Evolutionary conservation across 2,113 vertebrate species (phyloP).

Genomic region (Okapia johnstoni): DNA sequence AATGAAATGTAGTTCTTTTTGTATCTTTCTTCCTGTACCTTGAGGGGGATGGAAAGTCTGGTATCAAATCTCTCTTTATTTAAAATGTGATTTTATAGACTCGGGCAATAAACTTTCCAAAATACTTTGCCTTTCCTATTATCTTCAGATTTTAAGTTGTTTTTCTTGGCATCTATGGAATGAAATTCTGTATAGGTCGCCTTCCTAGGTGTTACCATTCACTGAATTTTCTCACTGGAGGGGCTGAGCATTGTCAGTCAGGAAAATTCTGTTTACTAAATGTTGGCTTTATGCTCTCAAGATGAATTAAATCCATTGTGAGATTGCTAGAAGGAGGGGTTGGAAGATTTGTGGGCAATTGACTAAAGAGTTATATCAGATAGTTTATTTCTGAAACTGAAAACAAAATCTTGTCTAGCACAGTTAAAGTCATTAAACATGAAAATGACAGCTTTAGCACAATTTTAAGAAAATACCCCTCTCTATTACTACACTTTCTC

Average conservation of each 20-base stretch:
- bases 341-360: neutral
- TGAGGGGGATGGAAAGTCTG: neutral
- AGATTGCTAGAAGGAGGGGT: conserved; percentile 19
- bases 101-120: neutral
- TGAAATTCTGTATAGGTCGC: neutral
- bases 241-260: neutral
- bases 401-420: conserved; percentile 49
- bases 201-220: conserved; percentile 45
- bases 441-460: conserved; percentile 56
- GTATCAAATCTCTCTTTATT: neutral
- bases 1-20: rapidly evolving
- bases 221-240: neutral
- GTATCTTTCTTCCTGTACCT: neutral
- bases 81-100: neutral
- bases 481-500: conserved; percentile 39
- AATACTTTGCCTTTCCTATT: neutral
- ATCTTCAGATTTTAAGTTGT: neutral
- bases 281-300: conserved; percentile 35
- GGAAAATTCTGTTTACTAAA: conserved; percentile 42
- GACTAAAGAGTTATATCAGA: conserved; percentile 17
- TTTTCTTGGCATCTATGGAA: conserved; percentile 1
- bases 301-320: conserved; percentile 55
- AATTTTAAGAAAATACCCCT: conserved; percentile 42
- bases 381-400: conserved; percentile 40
- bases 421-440: conserved; percentile 55